A percentile compares a stretch with the other conserved stretches of the same genome.
Conservation (phyloP, 2,888 invertebrate species). For the Pimpla rufipes region DNA sequence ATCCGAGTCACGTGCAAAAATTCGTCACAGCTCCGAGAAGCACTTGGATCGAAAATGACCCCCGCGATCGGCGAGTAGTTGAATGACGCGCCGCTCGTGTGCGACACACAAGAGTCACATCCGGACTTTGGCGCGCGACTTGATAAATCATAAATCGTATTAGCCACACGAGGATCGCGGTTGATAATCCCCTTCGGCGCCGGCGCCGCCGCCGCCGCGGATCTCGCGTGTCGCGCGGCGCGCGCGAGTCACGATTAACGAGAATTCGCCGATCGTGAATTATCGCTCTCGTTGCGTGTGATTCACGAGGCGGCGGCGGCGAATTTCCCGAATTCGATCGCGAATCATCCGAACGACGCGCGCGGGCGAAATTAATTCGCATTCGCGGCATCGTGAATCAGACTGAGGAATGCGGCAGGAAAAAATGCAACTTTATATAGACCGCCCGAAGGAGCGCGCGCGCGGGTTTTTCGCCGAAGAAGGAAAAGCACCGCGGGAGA, state of each 20-base stretch:
- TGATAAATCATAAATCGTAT: constrained; percentile 50
- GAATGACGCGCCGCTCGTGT: constrained; percentile 27
- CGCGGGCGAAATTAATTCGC: constrained; percentile 28
- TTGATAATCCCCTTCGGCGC: constrained; percentile 44
- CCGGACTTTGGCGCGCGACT: constrained; percentile 48
- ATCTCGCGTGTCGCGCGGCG: constrained; percentile 23
- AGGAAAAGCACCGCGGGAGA: not conserved
- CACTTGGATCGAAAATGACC: constrained; percentile 30
- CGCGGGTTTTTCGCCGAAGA: not conserved
- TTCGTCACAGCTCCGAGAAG: constrained; percentile 53
- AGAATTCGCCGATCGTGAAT: constrained; percentile 42
- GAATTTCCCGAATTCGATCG: constrained; percentile 47
- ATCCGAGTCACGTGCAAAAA: constrained; percentile 17
- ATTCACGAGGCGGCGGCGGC: constrained; percentile 56
- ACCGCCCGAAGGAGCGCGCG: too few relatives aligned
- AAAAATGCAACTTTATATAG: not conserved
- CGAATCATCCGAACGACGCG: constrained; percentile 12
- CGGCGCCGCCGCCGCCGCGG: constrained; percentile 58
- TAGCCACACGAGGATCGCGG: constrained; percentile 33
- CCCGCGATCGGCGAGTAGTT: constrained; percentile 20
- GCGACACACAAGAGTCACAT: constrained; percentile 52
- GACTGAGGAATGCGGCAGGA: not conserved
- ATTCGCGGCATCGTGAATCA: constrained; percentile 38
- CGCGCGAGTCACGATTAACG: constrained; percentile 48
- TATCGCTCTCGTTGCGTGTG: too few relatives aligned